These are phyloP conservation scores for Takifugu flavidus DNA, from an alignment of 2,113 vertebrate genomes.

Conservation along the genomic window DNA sequence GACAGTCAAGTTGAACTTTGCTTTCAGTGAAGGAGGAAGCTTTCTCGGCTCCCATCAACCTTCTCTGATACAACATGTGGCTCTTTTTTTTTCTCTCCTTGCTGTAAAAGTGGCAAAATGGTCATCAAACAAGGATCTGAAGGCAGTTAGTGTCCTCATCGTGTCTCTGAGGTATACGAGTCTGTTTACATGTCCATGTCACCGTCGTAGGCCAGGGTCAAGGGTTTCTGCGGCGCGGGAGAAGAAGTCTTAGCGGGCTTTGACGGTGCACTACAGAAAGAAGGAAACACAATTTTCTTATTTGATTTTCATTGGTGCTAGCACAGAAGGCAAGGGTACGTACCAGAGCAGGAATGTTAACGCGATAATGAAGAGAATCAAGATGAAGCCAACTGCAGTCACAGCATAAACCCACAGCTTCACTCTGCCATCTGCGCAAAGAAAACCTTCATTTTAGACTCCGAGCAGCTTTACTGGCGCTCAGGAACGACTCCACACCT, in stretches of 20 bases:
- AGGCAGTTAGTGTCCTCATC: constrained; percentile 12
- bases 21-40: constrained; percentile 8
- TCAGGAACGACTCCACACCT: constrained; percentile 1
- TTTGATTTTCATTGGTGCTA: background rate
- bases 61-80: constrained; percentile 4
- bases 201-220: constrained; percentile 93
- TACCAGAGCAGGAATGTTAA: constrained; percentile 93
- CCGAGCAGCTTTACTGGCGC: constrained; percentile 26
- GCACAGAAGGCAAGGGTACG: constrained; percentile 56
- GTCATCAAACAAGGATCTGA: constrained; percentile 18
- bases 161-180: constrained; percentile 26
- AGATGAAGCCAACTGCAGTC: constrained; percentile 86
- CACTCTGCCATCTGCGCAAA: constrained; percentile 87
- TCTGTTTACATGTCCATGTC: constrained; percentile 90
- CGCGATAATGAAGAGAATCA: constrained; percentile 87
- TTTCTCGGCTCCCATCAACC: constrained; percentile 1
- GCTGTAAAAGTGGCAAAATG: constrained; percentile 9
- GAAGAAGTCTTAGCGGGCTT: constrained; percentile 80
- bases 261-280: constrained; percentile 79
- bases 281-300: background rate
- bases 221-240: constrained; percentile 89
- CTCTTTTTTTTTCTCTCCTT: too few relatives aligned
- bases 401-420: constrained; percentile 96
- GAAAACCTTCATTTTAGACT: too few relatives aligned
- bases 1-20: constrained; percentile 4